These are phyloP conservation scores for Simalia tracyae DNA, from an alignment of 2,797 vertebrate species.

Conservation along the genomic window DNA sequence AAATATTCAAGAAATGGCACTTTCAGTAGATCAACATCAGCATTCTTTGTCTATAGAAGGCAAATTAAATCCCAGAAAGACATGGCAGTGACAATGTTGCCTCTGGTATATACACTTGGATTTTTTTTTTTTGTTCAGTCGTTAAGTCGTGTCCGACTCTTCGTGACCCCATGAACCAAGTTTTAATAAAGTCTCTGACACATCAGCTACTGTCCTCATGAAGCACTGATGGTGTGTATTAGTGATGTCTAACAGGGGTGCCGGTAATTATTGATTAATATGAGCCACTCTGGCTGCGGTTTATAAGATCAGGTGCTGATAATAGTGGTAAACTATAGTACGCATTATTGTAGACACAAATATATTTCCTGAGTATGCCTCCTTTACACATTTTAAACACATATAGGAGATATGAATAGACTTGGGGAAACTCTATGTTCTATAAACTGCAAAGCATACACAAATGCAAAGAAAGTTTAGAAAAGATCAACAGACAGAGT, in stretches of 20 bases:
- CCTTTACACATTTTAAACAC: background rate
- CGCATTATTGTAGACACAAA: background rate
- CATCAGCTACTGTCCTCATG: background rate
- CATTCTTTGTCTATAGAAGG: background rate
- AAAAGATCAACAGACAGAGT: background rate
- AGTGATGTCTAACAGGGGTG: background rate
- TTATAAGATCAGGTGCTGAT: background rate
- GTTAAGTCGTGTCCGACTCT: no score
- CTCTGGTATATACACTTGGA: background rate
- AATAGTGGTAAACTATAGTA: background rate
- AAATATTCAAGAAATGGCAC: background rate
- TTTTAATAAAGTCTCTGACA: background rate
- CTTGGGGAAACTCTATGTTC: background rate
- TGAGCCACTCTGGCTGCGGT: background rate
- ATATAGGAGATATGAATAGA: background rate
- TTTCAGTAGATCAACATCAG: conserved; percentile 4
- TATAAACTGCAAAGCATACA: background rate
- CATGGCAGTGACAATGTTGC: conserved; percentile 1
- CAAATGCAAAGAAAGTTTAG: background rate
- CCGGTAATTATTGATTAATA: background rate
- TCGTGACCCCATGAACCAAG: no score
- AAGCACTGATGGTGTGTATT: background rate
- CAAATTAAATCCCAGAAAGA: conserved; percentile 28
- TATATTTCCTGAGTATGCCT: background rate
- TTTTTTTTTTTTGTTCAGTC: no score